Base-by-base conservation (phyloP, 2,797 vertebrate species). In the Arremon brunneinucha region DNA sequence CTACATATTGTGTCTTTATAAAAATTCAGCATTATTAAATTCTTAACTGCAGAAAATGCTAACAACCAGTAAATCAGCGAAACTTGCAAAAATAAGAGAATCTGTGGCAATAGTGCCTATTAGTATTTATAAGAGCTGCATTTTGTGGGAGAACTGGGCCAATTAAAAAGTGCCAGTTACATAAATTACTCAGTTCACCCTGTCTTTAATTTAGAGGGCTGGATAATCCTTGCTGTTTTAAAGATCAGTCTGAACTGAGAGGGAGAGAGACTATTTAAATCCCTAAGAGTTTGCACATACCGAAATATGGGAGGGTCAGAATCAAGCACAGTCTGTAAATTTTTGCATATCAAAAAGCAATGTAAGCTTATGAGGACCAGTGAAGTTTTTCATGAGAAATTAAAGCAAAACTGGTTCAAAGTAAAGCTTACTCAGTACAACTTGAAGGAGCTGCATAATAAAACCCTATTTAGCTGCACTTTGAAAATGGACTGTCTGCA, bases 321-420 rank as follows among this genome's bases (percentile, higher is more conserved):
- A 94, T 96, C 95, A 97, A 98, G 96, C 96, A 97, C 95, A 96
- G 95, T 94, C 32, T 96, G 83, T 95, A 96, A 88, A 89, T 94
- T 96, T 97, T 94, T 96, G 95, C 95, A 94, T 97, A 95, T 97
- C 95, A 96, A 92, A 96, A 95, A 95, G 26, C 91, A 93, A 4
- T 70, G 88, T 94, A 71, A 96, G 95, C 93, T 95, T 74, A 18
- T 55, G 57, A 89, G 77, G 77, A 89, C 89, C 90, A 79, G 88
- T 70, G 41, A 83, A 47, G 62, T 90, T 64, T 94, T 96, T 96
- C 93, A 96, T 96, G 83, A 94, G 83, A 93, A 84, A 91, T 41
- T 49, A 95, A 87, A 89, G 62, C 87, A 82, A 78, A 95, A 83
- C 90, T 85, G 95, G 80, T 91, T 96, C 90, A 56, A 60, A 75